Evolutionary conservation across 1,140 invertebrate genomes (phyloP), one percentile per base, ranked within the genome.

Genomic region (Brachionus angularis): DNA sequence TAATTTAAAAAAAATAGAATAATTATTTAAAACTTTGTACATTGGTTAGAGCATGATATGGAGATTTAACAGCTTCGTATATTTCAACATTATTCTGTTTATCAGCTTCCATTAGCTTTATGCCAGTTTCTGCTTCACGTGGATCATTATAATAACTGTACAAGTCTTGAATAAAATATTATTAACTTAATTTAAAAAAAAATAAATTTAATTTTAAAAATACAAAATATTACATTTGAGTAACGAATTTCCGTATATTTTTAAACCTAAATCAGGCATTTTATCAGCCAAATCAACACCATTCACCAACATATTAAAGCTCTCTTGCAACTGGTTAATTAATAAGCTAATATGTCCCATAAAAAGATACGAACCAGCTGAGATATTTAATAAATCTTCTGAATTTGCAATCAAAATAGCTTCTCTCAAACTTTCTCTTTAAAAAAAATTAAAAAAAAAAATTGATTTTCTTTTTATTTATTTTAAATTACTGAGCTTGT

Each of bases 211-310:
- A n/a, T n/a, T n/a, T n/a, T n/a, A n/a, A n/a, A n/a, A n/a, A n/a
- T n/a, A n/a, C 12, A 25, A 27, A 23, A 16, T 5, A 2, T 33
- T 47, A 67, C 62, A 46, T 67, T 47, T 46, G 0, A 67, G 62
- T 29, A 67, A 33, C 0, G 62, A 47, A 7, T 46, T 47, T 18
- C 29, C 62, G 42, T 67, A 67, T 18, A 50, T 23, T 42, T 67
- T 67, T 34, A 67, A 50, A 25, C 47, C 33, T 1, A 67, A 18
- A 50, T 67, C 62, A 34, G n/a, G 7, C 47, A 67, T 67, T 67
- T 46, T 67, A 2, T 67, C 62, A 14, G 62, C 62, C 29, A 67
- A 7, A 29, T 46, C 42, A 3, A 67, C 4, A 3, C 62, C 62
- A 67, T 67, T 67, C 2, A 50, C 18, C 10, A 67, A 23, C 25